These are phyloP conservation scores for Hipparchia semele DNA, from an alignment of 2,888 invertebrate genomes.

Conservation along the genomic window DNA sequence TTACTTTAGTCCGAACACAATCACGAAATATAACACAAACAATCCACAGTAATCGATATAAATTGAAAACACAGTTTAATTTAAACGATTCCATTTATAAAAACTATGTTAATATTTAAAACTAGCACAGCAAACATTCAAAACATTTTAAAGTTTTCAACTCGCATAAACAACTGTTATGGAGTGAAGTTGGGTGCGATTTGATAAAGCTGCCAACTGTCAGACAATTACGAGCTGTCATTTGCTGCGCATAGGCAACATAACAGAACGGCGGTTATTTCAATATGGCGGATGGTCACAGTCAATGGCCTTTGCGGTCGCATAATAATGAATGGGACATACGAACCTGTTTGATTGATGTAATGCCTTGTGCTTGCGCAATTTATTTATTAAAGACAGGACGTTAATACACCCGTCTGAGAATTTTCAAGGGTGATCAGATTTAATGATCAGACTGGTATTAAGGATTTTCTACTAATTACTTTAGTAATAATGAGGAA, in stretches of 20 bases:
- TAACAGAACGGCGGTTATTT: constrained; percentile 9
- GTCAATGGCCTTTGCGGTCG: constrained; percentile 62
- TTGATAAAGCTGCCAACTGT: constrained; percentile 45
- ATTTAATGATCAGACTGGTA: constrained; percentile 26
- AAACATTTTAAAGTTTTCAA: constrained; percentile 66
- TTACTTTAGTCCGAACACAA: constrained; percentile 27
- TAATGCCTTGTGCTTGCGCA: constrained; percentile 41
- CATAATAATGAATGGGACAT: constrained; percentile 61
- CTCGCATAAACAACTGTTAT: constrained; percentile 57
- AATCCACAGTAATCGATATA: constrained; percentile 40
- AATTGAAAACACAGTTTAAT: constrained; percentile 34
- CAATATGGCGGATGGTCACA: constrained; percentile 50
- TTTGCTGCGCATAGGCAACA: constrained; percentile 35
- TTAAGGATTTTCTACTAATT: constrained; percentile 14
- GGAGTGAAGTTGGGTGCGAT: constrained; percentile 60
- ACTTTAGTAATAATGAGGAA: background rate
- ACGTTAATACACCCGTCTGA: constrained; percentile 33
- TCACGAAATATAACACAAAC: constrained; percentile 36
- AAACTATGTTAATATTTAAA: constrained; percentile 45
- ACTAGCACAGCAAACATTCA: constrained; percentile 58
- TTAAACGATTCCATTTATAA: constrained; percentile 61
- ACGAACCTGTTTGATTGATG: constrained; percentile 51
- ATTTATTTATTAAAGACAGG: constrained; percentile 41
- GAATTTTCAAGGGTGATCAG: constrained; percentile 33
- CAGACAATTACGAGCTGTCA: constrained; percentile 34